Percentiles rank a stretch among this genome's conserved stretches.
These are phyloP conservation scores for Zoanthus sansibaricus DNA, from an alignment of 92 coral and sea anemone species.

Conservation along the genomic window DNA sequence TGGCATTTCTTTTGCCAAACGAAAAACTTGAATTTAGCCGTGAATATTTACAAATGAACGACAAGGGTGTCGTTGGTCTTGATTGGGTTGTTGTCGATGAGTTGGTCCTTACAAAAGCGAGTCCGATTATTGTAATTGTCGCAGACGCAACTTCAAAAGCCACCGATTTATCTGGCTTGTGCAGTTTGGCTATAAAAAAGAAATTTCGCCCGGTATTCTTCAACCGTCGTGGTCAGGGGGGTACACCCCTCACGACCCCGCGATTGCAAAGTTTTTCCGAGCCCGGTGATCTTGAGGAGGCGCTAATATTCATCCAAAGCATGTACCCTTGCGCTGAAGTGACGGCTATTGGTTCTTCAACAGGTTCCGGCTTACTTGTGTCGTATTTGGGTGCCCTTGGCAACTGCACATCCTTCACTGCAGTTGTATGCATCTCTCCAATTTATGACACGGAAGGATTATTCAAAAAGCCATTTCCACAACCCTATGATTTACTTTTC, in stretches of 20 bases:
- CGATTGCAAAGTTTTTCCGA: conserved; percentile 92
- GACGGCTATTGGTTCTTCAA: conserved; percentile 83
- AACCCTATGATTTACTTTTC: conserved; percentile 88
- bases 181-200: conserved; percentile 67
- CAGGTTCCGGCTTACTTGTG: conserved; percentile 86
- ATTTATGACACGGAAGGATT: conserved; percentile 87
- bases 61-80: conserved; percentile 89
- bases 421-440: conserved; percentile 95
- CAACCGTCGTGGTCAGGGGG: conserved; percentile 97
- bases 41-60: conserved; percentile 93
- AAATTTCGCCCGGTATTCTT: conserved; percentile 95
- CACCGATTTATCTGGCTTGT: conserved; percentile 70
- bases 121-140: conserved; percentile 85
- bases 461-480: conserved; percentile 71
- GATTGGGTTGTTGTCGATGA: conserved; percentile 91
- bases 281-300: conserved; percentile 87
- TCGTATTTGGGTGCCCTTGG: conserved; percentile 91
- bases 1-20: conserved; percentile 79
- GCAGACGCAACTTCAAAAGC: conserved; percentile 85
- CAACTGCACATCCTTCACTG: conserved; percentile 58
- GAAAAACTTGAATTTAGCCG: conserved; percentile 79
- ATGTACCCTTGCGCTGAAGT: conserved; percentile 90
- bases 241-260: conserved; percentile 80
- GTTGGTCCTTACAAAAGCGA: conserved; percentile 63
- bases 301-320: conserved; percentile 76